Evolutionary conservation across 2,888 invertebrate genomes (phyloP).

Genomic region (Sicus ferrugineus): DNA sequence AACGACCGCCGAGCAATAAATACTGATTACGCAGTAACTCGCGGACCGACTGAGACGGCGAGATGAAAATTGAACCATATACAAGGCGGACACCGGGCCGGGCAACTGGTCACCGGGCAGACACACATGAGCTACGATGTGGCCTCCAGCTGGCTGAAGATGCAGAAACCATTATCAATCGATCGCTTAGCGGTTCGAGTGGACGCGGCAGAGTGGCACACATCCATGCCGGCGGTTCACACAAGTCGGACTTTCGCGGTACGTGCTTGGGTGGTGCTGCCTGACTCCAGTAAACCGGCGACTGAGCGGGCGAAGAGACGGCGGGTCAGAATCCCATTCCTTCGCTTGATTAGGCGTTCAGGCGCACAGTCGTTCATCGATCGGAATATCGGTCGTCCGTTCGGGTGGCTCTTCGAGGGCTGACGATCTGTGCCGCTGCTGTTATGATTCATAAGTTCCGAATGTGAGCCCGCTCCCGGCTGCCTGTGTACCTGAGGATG

Average conservation of each 20-base stretch:
- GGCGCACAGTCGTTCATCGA: neutral
- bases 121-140: constrained; percentile 21
- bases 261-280: neutral
- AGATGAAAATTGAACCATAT: constrained; percentile 10
- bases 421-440: neutral
- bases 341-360: neutral
- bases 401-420: neutral
- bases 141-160: constrained; percentile 17
- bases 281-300: neutral
- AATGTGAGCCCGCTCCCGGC: neutral
- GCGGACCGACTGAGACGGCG: constrained; percentile 9
- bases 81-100: constrained; percentile 10
- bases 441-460: constrained; percentile 24
- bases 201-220: constrained; percentile 7
- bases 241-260: constrained; percentile 8
- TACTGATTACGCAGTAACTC: constrained; percentile 29
- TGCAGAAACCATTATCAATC: constrained; percentile 21
- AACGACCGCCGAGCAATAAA: constrained; percentile 18
- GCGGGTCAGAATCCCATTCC: neutral
- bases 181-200: constrained; percentile 27
- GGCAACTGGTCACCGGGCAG: neutral
- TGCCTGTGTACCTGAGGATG: neutral
- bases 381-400: neutral
- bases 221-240: neutral
- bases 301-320: neutral